A percentile compares a stretch with the other conserved stretches of the same genome.
These are phyloP conservation scores for Alaudala cheleensis DNA, from an alignment of 2,113 vertebrate genomes.

Conservation along the genomic window DNA sequence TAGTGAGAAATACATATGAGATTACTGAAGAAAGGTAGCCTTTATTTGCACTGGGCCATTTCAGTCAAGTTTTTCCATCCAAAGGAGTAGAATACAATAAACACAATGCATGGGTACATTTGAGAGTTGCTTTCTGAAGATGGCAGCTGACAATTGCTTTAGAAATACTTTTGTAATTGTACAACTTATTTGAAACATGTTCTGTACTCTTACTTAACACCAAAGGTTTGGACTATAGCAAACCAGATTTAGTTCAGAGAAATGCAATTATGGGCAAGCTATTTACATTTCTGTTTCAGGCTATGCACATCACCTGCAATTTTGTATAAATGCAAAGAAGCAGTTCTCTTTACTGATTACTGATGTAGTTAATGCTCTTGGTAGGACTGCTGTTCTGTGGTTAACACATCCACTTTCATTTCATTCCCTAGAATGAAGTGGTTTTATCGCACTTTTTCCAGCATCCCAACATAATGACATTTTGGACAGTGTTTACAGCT, in stretches of 20 bases:
- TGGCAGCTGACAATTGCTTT: background rate
- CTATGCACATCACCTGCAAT: background rate
- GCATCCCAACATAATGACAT: slow-evolving; percentile 90
- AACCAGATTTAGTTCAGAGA: background rate
- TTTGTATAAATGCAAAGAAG: background rate
- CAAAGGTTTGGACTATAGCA: background rate
- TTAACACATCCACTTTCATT: slow-evolving; percentile 48
- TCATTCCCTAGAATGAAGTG: slow-evolving; percentile 85
- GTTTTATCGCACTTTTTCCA: slow-evolving; percentile 88
- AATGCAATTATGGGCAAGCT: background rate
- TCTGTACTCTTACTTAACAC: background rate
- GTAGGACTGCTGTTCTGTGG: background rate
- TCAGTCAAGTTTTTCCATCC: background rate
- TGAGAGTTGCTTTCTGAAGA: background rate
- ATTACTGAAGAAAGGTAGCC: background rate
- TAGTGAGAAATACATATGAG: background rate
- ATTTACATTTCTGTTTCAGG: background rate
- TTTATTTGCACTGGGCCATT: background rate
- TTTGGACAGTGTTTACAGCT: slow-evolving; percentile 90
- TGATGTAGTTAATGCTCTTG: background rate
- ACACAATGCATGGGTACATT: background rate
- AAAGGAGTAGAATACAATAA: background rate
- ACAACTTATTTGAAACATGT: background rate
- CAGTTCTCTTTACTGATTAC: background rate
- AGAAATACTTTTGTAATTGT: background rate